Conservation (phyloP, 1,140 invertebrate species). For the Mamestra configurata region DNA sequence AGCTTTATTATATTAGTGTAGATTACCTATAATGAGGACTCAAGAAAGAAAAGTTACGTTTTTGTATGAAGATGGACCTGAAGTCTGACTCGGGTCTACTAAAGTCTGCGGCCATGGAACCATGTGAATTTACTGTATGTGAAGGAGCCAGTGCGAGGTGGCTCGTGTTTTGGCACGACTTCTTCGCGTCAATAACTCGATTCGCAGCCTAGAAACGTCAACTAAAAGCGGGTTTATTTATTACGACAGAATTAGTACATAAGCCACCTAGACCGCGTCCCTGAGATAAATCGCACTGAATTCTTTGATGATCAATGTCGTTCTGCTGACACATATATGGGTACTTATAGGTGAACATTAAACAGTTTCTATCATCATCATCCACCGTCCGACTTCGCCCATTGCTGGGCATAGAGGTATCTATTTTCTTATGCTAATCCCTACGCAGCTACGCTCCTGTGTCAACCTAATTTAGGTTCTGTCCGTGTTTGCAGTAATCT, state of each 20-base stretch:
- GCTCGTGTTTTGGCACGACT: constrained; percentile 76
- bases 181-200: constrained; percentile 81
- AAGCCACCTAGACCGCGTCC: constrained; percentile 66
- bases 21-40: too few species aligned
- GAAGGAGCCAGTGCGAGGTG: constrained; percentile 45
- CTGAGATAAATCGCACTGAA: constrained; percentile 62
- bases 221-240: constrained; percentile 79
- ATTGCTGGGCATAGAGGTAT: too few species aligned
- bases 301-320: constrained; percentile 62
- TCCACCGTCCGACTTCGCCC: too few species aligned
- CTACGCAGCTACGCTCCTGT: too few species aligned
- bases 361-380: background rate
- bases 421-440: too few species aligned
- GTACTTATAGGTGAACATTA: constrained; percentile 1
- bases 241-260: constrained; percentile 78
- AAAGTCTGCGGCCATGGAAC: background rate
- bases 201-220: constrained; percentile 84
- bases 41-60: too few species aligned
- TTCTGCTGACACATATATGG: constrained; percentile 46
- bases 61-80: too few species aligned
- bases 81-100: background rate
- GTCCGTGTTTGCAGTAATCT: too few species aligned
- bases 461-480: too few species aligned
- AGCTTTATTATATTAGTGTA: too few species aligned
- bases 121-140: constrained; percentile 34